phyloP scores from a whole-genome alignment of 2,797 vertebrate species.

The Pseudopleuronectes americanus region DNA sequence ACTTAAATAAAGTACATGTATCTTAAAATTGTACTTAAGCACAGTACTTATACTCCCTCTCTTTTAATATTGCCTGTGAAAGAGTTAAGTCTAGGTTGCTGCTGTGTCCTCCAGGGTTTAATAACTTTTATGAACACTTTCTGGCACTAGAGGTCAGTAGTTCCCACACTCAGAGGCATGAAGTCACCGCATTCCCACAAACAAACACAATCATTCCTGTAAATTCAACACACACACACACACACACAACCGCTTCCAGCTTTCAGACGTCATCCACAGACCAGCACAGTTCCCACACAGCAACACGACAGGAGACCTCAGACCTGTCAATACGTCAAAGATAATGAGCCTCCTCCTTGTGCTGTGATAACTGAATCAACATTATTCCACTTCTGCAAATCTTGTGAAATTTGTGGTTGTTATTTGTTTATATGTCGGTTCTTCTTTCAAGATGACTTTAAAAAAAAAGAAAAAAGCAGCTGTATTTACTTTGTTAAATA shows the following conservation, averaged over 20 bases:
- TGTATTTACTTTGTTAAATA: not conserved
- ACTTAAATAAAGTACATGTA: too few species aligned
- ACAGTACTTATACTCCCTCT: not conserved
- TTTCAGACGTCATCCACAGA: not conserved
- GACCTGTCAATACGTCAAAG: not conserved
- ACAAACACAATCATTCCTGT: not conserved
- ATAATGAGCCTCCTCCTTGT: not conserved
- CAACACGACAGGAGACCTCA: not conserved
- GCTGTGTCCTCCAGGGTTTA: not conserved
- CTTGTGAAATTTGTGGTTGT: not conserved
- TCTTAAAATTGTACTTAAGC: too few species aligned
- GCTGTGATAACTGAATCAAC: not conserved
- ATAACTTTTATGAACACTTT: not conserved
- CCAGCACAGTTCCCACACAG: not conserved
- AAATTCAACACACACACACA: not conserved
- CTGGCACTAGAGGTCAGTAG: slow-evolving; percentile 69
- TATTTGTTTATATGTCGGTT: not conserved
- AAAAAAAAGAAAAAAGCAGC: not conserved
- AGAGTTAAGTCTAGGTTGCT: not conserved
- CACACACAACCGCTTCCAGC: not conserved
- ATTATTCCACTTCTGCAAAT: not conserved
- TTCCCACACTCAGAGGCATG: not conserved
- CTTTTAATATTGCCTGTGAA: not conserved
- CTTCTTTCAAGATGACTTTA: not conserved
- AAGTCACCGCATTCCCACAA: not conserved